Evolutionary conservation across 2,797 vertebrate species (phyloP).

Genomic region (Lemur catta): DNA sequence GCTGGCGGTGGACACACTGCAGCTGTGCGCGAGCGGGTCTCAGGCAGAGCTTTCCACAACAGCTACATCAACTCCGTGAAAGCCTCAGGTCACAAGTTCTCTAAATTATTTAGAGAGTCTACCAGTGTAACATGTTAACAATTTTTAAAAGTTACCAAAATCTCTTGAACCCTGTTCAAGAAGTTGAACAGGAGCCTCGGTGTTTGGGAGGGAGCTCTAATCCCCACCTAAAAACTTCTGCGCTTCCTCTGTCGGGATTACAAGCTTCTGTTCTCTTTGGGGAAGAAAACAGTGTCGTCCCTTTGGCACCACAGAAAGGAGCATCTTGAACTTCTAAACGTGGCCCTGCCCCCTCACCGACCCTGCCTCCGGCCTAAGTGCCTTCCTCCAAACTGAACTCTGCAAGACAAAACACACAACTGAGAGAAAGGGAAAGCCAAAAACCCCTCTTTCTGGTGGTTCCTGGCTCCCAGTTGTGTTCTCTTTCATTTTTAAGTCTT

Average conservation of each 20-base stretch:
- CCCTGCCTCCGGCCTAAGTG: neutral
- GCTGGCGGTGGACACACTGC: constrained; percentile 67
- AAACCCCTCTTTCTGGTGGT: neutral
- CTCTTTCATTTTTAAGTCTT: neutral
- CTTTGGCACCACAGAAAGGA: constrained; percentile 36
- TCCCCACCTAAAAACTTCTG: constrained; percentile 75
- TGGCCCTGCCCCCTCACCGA: neutral
- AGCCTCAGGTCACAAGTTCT: constrained; percentile 69
- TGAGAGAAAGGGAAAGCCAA: neutral
- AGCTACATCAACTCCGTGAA: constrained; percentile 74
- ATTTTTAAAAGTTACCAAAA: constrained; percentile 78
- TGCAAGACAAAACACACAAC: neutral
- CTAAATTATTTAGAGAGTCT: constrained; percentile 70
- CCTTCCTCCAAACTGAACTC: neutral
- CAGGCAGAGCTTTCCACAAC: constrained; percentile 71
- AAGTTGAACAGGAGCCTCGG: constrained; percentile 75
- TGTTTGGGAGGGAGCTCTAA: constrained; percentile 66
- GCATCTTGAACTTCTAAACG: neutral
- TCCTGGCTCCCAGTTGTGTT: neutral
- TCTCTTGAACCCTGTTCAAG: constrained; percentile 39
- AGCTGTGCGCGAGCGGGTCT: constrained; percentile 74
- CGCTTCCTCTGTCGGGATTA: constrained; percentile 64
- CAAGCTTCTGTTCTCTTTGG: constrained; percentile 77
- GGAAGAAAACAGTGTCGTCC: constrained; percentile 53
- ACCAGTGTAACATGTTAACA: constrained; percentile 55